Evolutionary conservation across 2,113 vertebrate genomes (phyloP).

Genomic region (Melanerpes aurifrons): DNA sequence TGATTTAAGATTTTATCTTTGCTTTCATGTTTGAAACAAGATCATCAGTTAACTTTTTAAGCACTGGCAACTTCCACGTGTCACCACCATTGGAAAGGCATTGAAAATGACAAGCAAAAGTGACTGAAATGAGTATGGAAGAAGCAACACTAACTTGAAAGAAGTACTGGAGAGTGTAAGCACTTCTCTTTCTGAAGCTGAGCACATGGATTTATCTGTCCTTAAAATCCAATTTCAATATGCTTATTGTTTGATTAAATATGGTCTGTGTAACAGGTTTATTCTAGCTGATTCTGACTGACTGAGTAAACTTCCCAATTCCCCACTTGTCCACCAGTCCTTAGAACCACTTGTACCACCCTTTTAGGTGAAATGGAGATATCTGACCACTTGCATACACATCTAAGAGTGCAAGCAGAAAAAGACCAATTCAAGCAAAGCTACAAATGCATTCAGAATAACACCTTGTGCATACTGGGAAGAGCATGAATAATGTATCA

Average conservation of each 20-base stretch:
- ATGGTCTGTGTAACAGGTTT: background rate
- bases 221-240: background rate
- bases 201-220: background rate
- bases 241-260: background rate
- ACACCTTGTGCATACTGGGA: background rate
- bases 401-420: background rate
- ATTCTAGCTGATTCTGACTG: background rate
- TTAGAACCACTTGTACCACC: background rate
- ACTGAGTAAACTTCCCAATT: background rate
- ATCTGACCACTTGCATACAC: accelerated
- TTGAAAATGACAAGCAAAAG: background rate
- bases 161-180: background rate
- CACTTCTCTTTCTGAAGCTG: background rate
- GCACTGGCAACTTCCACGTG: background rate
- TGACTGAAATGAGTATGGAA: background rate
- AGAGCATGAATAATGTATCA: background rate
- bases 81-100: background rate
- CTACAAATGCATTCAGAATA: background rate
- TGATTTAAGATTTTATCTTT: background rate
- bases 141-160: background rate
- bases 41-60: background rate
- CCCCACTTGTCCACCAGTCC: background rate
- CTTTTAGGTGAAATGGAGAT: background rate
- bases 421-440: background rate
- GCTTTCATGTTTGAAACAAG: background rate